Evolutionary conservation across 2,797 vertebrate genomes (phyloP), one percentile per base, ranked within the genome.

Genomic region (Trematomus bernacchii): DNA sequence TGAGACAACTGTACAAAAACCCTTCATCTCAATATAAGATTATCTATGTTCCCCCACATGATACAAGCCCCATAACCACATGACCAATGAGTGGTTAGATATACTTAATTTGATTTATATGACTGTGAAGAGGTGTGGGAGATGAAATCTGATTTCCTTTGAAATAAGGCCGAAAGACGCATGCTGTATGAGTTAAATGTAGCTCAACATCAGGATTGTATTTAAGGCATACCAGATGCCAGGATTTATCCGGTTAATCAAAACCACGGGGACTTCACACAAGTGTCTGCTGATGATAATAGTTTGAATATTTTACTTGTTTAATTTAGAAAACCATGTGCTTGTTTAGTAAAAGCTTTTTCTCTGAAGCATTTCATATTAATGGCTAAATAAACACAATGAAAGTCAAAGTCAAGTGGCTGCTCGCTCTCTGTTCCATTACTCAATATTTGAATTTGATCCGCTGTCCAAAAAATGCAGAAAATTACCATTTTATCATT

Each of bases 171-270:
- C 33, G 1, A 27, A 27, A 0, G 33, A 23, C 59, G 64, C 11
- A 62, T 30, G n/a, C 0, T 37, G 33, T 37, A 37, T 7, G 27
- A 23, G 30, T 3, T 54, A 15, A 40, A 60, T 42, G 48, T 33
- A 52, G 69, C 69, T 23, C 6, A 15, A 58, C 43, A 43, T 27
- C 18, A 4, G 0, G 37, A 37, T 27, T n/a, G 50, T 43, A 46
- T n/a, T 59, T 27, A 43, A 16, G 47, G 51, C 52, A 42, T 30
- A 50, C n/a, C 13, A 50, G 59, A 72, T 42, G 54, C 33, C 19
- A 55, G 42, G 42, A 53, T 70, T 43, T 65, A 50, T 80, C 14
- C 10, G 13, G 54, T 14, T 15, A 18, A 66, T 73, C 13, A n/a
- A 67, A 63, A 43, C 33, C 23, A 72, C 4, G 13, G 54, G 12